phyloP scores from a whole-genome alignment of 2,888 invertebrate species.

The Willowsia nigromaculata region DNA sequence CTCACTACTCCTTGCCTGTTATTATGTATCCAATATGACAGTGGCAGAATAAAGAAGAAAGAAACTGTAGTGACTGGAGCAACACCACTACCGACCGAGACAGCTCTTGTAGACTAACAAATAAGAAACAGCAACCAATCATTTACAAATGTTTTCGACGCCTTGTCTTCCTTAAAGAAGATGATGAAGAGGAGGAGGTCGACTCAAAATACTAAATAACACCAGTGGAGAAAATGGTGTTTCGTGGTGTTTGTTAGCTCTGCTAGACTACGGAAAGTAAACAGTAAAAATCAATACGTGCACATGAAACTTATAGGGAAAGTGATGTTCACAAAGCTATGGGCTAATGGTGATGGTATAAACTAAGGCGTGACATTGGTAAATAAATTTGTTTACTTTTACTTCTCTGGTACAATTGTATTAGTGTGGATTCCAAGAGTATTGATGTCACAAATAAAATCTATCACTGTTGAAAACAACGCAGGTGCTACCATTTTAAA shows the following conservation, averaged over 20 bases:
- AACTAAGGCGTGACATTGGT: background rate
- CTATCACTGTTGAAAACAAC: too few species aligned
- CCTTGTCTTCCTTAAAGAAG: conserved; percentile 53
- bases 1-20: background rate
- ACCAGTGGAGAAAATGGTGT: background rate
- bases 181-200: conserved; percentile 14
- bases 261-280: background rate
- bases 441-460: background rate
- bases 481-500: too few species aligned
- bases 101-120: too few species aligned
- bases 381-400: conserved; percentile 16
- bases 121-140: conserved; percentile 53
- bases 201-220: background rate
- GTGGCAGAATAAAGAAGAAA: background rate
- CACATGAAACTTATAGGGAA: background rate
- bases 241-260: background rate
- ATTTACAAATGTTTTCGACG: conserved; percentile 66
- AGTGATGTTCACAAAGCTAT: background rate
- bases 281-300: background rate
- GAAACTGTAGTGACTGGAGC: background rate
- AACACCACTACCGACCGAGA: background rate
- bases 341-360: background rate
- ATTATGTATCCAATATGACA: conserved; percentile 11
- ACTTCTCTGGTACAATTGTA: background rate
- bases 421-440: background rate